Conservation (phyloP, 2,888 invertebrate species). For the Trachelus troglodyta region DNA sequence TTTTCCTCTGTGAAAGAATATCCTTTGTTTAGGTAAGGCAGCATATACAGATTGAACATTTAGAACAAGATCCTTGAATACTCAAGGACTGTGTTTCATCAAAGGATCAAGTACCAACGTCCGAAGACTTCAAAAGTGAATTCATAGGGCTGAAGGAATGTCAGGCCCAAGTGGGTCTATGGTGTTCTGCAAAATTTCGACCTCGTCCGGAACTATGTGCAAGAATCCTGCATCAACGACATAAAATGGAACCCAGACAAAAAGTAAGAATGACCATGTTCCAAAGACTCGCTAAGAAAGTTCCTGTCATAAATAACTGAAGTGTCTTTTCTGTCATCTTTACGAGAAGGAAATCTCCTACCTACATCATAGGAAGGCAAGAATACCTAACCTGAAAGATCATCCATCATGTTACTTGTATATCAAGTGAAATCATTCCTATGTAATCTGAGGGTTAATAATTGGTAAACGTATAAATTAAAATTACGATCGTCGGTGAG, state of each 20-base stretch:
- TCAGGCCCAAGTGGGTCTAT: conserved; percentile 5
- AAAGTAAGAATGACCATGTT: background rate
- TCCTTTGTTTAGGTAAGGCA: background rate
- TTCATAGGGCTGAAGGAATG: background rate
- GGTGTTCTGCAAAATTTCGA: conserved; percentile 28
- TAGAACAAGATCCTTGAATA: background rate
- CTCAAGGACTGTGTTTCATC: background rate
- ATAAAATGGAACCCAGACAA: conserved; percentile 13
- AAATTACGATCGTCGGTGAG: too few relatives aligned
- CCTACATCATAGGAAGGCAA: background rate
- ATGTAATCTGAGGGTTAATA: background rate
- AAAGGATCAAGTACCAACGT: background rate
- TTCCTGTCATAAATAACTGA: conserved; percentile 24
- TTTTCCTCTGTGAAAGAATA: background rate
- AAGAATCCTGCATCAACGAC: background rate
- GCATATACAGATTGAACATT: background rate
- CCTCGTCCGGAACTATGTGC: background rate
- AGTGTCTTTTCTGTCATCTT: conserved; percentile 18
- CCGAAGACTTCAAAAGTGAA: background rate
- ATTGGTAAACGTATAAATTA: background rate
- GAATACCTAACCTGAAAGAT: background rate
- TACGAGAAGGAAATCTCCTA: background rate
- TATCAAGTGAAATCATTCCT: background rate
- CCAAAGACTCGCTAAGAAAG: conserved; percentile 6
- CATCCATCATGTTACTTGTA: background rate